Evolutionary conservation across 2,888 invertebrate species (phyloP), one percentile per base, ranked within the genome.

Genomic region (Polymixis lichenea): DNA sequence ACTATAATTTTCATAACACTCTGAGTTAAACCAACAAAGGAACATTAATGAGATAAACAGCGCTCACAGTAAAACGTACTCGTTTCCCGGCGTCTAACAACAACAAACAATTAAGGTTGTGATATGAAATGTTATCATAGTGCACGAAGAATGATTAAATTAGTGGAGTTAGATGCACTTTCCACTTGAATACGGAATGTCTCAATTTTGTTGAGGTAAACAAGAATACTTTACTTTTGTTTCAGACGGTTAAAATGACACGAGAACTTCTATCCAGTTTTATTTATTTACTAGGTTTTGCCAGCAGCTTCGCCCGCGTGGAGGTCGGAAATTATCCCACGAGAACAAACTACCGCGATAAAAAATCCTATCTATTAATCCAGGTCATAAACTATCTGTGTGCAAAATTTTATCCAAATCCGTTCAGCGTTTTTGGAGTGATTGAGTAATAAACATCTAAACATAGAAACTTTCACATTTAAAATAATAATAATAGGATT

Each of bases 21-120:
- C 11, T 19, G 19, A 73, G 46, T 32, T n/a, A 66, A 32, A 55
- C 25, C 22, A 46, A 77, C 76, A 76, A 77, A 68, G 78, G 46
- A 53, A 32, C 38, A 17, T 53, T 77, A 53, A 53, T 43, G 19
- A 49, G 32, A 46, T 67, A 67, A 60, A 58, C 25, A 60, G 32
- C 6, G 53, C 46, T 76, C 22, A 1, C 25, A 43, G 53, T 55
- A 32, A 60, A 53, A 61, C 60, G 25, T 65, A 43, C 53, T n/a
- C 5, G n/a, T 32, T 55, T 13, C 46, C 25, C 58, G 19, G 15
- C 6, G 9, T 65, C 28, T 60, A 19, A 55, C 13, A 61, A 77
- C 51, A 60, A 76, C 38, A 25, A 58, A 66, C 58, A 53, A 60
- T 58, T 65, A 64, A 65, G 19, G 56, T 76, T 15, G 15, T 25